Base-by-base conservation (phyloP, 2,797 vertebrate species). In the Petrocephalus schoutedeni region DNA sequence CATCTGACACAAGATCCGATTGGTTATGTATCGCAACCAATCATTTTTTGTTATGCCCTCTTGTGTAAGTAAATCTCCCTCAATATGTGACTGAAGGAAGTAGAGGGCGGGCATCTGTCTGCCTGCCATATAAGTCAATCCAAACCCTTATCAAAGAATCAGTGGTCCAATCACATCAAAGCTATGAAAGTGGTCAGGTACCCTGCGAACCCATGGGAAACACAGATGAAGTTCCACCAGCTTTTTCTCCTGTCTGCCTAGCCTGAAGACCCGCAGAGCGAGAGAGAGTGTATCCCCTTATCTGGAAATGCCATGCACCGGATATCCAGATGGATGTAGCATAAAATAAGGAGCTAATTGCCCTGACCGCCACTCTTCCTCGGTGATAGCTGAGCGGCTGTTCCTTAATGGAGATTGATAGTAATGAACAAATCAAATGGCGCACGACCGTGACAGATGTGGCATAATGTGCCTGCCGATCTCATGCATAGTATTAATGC, bases 381-480 rank as follows among this genome's bases (percentile, higher is more conserved):
- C 49, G 21, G 23, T 83, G 89, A 90, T 92, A 91, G 90, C 91
- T 85, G 61, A 58, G 89, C 21, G 88, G 90, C 91, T 91, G 90
- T 92, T 93, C 91, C 89, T 90, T 91, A 64, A 93, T 92, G 49
- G 93, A 90, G 92, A 92, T 92, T 93, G 93, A 94, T 94, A 93
- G 92, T 93, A 95, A 96, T 96, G 94, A 94, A 92, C 93, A 90
- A 93, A 91, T 94, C 91, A 94, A 95, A 95, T 94, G 93, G 93
- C 93, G 94, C 94, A 92, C 90, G 94, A 91, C 94, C 54, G 87
- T 94, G 94, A 95, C 95, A 94, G 94, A 95, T 94, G 94, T 93
- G 93, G 91, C 90, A 89, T 94, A 92, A 95, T 93, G 91, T 92
- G 92, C 87, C 91, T 49, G 36, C 90, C 91, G n/a, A 54, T 19